Conservation (phyloP, 2,113 vertebrate species). For the Falcunculus frontatus region DNA sequence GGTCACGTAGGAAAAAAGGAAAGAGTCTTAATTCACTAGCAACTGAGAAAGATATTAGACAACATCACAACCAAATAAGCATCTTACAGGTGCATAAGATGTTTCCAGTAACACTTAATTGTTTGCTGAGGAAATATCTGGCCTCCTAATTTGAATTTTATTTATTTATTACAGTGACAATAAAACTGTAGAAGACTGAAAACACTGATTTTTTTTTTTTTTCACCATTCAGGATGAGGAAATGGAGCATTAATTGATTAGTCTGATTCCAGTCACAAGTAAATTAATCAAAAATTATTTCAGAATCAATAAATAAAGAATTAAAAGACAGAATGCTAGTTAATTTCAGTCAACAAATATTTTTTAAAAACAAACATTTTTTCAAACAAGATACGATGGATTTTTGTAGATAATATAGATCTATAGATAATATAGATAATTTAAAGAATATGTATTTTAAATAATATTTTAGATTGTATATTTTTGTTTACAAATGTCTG, state of each 20-base stretch:
- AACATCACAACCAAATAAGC: background rate
- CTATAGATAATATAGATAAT: background rate
- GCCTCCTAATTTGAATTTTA: slow-evolving; percentile 20
- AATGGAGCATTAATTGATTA: slow-evolving; percentile 17
- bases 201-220: background rate
- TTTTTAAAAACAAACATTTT: background rate
- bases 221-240: background rate
- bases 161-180: slow-evolving; percentile 27
- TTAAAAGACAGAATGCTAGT: background rate
- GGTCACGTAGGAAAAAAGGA: slow-evolving; percentile 16
- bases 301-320: background rate
- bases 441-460: background rate
- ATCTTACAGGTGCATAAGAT: background rate
- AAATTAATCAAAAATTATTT: slow-evolving; percentile 21
- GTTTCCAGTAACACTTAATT: slow-evolving; percentile 43
- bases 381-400: background rate
- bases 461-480: background rate
- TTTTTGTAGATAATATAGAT: background rate
- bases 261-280: slow-evolving; percentile 5
- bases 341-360: background rate
- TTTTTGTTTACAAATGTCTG: background rate
- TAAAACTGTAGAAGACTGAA: background rate
- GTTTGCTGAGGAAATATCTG: slow-evolving; percentile 18
- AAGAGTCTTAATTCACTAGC: background rate
- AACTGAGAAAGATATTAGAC: slow-evolving; percentile 22